A percentile compares a stretch with the other conserved stretches of the same genome.
Evolutionary conservation across 2,113 vertebrate species (phyloP).

Genomic region (Poeciliopsis retropinna): DNA sequence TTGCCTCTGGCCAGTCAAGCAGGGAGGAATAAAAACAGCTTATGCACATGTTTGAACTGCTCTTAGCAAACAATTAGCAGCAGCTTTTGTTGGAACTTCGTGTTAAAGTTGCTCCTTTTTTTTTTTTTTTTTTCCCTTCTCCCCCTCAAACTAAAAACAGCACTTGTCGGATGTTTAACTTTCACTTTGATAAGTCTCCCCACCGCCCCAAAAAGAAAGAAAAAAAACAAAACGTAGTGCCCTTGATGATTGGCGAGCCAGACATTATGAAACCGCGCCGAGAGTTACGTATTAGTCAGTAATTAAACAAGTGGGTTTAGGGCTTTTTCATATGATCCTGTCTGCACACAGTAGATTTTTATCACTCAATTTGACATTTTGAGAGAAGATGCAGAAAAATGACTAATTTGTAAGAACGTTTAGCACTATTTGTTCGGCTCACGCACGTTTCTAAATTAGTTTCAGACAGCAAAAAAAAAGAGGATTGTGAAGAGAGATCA

Average conservation of each 20-base stretch:
- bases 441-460: conserved; percentile 19
- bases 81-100: conserved; percentile 43
- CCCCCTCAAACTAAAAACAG: conserved; percentile 33
- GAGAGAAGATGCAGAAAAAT: conserved; percentile 2
- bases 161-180: conserved; percentile 56
- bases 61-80: conserved; percentile 67
- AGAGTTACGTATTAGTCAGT: background rate
- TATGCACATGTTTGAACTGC: conserved; percentile 71
- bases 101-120: conserved; percentile 25
- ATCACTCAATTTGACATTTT: conserved; percentile 5
- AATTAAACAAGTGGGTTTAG: background rate
- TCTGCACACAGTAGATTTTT: background rate
- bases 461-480: background rate
- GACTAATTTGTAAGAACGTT: conserved; percentile 3
- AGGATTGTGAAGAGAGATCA: background rate
- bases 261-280: conserved; percentile 20
- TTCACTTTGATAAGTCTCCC: conserved; percentile 33
- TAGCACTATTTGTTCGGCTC: conserved; percentile 1
- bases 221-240: conserved; percentile 1
- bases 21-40: conserved; percentile 72
- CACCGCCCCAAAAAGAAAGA: too few species aligned
- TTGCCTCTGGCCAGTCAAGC: conserved; percentile 74
- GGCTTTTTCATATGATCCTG: background rate
- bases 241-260: conserved; percentile 19
- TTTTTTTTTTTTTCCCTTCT: conserved; percentile 8